Conservation (phyloP, 2,888 invertebrate genomes). For the Leptopilina drosophilae region DNA sequence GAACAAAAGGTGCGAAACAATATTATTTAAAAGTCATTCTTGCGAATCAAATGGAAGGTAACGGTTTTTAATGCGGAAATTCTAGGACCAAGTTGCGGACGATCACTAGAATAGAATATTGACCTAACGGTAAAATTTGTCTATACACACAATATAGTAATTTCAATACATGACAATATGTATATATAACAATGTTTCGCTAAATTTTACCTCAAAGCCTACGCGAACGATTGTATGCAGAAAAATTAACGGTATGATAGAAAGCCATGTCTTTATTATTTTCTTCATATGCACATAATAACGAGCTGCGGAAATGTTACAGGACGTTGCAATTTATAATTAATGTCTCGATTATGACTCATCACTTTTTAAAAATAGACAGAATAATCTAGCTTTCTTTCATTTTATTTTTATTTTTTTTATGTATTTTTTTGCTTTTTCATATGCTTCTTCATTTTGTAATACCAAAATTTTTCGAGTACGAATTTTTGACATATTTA, state of each 20-base stretch:
- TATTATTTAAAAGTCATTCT: constrained; percentile 27
- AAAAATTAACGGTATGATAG: constrained; percentile 35
- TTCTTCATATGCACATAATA: constrained; percentile 12
- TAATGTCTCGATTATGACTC: constrained; percentile 4
- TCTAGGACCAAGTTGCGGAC: not conserved
- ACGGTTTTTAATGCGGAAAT: constrained; percentile 33
- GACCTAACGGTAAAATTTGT: constrained; percentile 9
- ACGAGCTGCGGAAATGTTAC: not conserved
- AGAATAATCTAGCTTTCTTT: not conserved
- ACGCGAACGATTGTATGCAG: not conserved
- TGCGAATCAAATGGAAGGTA: constrained; percentile 17
- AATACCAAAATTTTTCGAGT: too few species aligned
- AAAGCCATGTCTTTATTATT: constrained; percentile 16
- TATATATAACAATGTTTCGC: not conserved
- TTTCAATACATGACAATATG: not conserved
- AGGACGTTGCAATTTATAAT: not conserved
- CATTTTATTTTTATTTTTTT: too few species aligned
- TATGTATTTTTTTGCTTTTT: too few species aligned
- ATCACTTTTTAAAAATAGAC: not conserved
- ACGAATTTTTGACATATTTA: too few species aligned
- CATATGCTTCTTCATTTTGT: too few species aligned
- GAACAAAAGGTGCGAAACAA: constrained; percentile 22
- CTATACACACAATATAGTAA: not conserved
- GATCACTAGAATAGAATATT: constrained; percentile 11
- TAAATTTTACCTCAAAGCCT: constrained; percentile 17